Conservation (phyloP, 2,797 vertebrate species). For the Lacerta viridis region DNA sequence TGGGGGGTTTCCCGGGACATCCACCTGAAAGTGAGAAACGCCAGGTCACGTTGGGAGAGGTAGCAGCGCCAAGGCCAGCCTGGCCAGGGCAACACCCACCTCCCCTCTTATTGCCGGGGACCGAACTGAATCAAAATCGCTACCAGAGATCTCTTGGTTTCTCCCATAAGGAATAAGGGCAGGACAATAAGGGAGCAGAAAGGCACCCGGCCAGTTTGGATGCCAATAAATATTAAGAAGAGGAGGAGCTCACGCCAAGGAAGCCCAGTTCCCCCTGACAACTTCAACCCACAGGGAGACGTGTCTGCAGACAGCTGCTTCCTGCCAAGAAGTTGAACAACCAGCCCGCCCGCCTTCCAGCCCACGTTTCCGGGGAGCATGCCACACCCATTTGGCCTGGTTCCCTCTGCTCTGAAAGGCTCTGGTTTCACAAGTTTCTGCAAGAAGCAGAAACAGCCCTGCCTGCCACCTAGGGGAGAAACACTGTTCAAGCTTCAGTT, state of each 20-base stretch:
- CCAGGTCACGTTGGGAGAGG: not conserved
- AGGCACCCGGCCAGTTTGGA: no score
- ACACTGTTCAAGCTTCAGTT: no score
- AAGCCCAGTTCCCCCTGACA: not conserved
- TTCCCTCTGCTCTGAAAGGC: not conserved
- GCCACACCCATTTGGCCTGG: not conserved
- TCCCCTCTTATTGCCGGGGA: accelerated
- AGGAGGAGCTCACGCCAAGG: not conserved
- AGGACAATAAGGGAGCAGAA: not conserved
- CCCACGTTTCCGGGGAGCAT: not conserved
- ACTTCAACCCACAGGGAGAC: not conserved
- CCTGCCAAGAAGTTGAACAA: not conserved
- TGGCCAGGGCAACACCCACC: not conserved
- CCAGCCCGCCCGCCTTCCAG: no score
- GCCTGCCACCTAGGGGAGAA: no score
- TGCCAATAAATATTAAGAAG: no score
- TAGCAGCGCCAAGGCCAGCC: not conserved
- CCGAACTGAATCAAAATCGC: not conserved
- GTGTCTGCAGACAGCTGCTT: not conserved
- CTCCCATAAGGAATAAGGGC: not conserved
- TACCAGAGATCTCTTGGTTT: no score
- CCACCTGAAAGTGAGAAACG: conserved; percentile 70
- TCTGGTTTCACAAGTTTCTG: not conserved
- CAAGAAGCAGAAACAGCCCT: no score
- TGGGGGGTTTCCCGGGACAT: conserved; percentile 79